Base-by-base conservation (phyloP, 2,888 invertebrate species). In the Neoitamus cyanurus region DNA sequence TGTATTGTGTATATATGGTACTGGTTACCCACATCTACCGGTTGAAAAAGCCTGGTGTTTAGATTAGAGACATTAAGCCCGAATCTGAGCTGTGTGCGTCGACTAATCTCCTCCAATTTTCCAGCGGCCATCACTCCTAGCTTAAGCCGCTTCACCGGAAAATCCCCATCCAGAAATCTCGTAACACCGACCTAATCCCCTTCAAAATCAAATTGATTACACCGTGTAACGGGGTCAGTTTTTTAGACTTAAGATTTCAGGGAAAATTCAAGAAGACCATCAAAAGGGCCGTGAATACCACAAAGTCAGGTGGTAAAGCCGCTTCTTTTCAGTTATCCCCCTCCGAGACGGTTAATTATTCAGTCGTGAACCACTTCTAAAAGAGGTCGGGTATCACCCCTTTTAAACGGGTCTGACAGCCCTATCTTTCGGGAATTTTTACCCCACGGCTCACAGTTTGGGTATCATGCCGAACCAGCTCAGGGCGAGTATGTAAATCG, bases 261-360 rank as follows among this genome's bases (percentile, higher is more conserved):
- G 30, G 25, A 37, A 69, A 42, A 70, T 46, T 13, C 13, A 37
- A 70, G 28, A 46, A 46, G 37, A n/a, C 58, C 15, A 82, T 9
- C 25, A 34, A 48, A 31, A 68, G 28, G n/a, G 9, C 31, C 48
- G 13, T 82, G 82, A 30, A 68, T 25, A 72, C 72, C 83, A 42
- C 83, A 83, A 73, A 58, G 83, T 72, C 42, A 83, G 46, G 73
- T 31, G 72, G 34, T 69, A 37, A 72, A 70, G 83, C 83, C 28
- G 36, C 30, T 83, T 37, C 34, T 83, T 42, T 69, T 83, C 77
- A 77, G 77, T 31, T 42, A 28, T 77, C 46, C 30, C 31, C 58
- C 25, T 75, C 20, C 37, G 58, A 28, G n/a, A 15, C 58, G 15
- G 58, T 80, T 58, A 80, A 80, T 80, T 80, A 80, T 80, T 80